Evolutionary conservation across 1,140 invertebrate genomes (phyloP), one percentile per base, ranked within the genome.

Genomic region (Drosophila guanche): DNA sequence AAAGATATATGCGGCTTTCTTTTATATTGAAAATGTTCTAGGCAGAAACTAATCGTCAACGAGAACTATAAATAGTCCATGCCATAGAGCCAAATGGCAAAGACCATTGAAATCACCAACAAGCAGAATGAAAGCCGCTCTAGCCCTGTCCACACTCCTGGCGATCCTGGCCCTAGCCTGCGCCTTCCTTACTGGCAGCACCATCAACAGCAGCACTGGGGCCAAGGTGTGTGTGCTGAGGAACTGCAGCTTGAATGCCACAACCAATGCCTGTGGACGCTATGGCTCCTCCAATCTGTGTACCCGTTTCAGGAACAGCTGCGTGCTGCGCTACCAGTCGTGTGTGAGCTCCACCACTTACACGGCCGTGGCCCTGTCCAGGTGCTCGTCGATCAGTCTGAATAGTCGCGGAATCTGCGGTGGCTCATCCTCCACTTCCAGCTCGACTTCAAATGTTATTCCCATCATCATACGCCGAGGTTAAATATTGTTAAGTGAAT

Each of bases 231-330:
- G 80, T n/a, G 8, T 63, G 2, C 27, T 85, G 4, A 5, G 3
- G 20, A 57, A 74, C 40, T 85, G 80, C 42, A 57, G 59, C 20
- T 50, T 40, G 3, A 59, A 14, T 45, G 48, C 73, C 2, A 52
- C 25, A 2, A 59, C n/a, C 3, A 86, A 77, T 48, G 63, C 51
- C 23, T 85, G 80, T 7, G 80, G 37, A 5, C 60, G 57, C 8
- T 70, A 37, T n/a, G 80, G 81, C 2, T 3, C 47, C 20, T 85
- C 80, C 3, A 86, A 77, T 86, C 81, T 86, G 4, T 85, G 80
- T 68, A 72, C 52, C 7, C 80, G 77, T 12, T 85, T 85, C 57
- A 47, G 4, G 25, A 85, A 85, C 58, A 77, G 25, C 16, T 85
- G 80, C 54, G 6, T 51, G 14, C n/a, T 74, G 10, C 77, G 63